phyloP scores from a whole-genome alignment of 1,140 invertebrate genomes.

The Tetragonula clypearis region DNA sequence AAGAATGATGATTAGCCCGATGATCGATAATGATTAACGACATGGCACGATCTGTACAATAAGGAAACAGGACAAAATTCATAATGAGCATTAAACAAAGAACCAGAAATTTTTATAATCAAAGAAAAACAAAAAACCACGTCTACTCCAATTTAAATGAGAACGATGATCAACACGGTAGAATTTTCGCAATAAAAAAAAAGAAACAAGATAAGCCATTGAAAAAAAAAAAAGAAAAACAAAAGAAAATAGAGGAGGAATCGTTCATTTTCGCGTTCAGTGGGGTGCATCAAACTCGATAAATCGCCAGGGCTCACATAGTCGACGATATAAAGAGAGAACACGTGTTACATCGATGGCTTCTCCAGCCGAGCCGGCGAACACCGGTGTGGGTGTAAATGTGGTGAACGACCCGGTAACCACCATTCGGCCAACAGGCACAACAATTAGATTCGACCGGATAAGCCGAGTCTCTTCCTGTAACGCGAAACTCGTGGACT shows the following conservation, averaged over 20 bases:
- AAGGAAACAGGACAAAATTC: too few relatives aligned
- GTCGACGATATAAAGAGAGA: neutral
- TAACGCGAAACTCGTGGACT: constrained; percentile 72
- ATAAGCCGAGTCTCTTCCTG: constrained; percentile 69
- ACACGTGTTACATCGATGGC: constrained; percentile 14
- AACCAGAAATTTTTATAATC: too few relatives aligned
- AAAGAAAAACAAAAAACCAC: too few relatives aligned
- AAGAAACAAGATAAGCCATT: too few relatives aligned
- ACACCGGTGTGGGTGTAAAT: constrained; percentile 46
- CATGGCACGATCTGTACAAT: too few relatives aligned
- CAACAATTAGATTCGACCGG: constrained; percentile 74
- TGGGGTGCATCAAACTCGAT: constrained; percentile 27
- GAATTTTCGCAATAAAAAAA: too few relatives aligned
- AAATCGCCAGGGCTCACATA: constrained; percentile 30
- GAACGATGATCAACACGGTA: too few relatives aligned
- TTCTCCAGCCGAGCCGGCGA: neutral
- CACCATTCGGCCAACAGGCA: constrained; percentile 68
- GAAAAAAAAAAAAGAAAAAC: too few relatives aligned
- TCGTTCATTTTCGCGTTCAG: constrained; percentile 19
- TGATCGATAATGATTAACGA: too few relatives aligned
- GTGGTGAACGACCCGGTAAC: constrained; percentile 67
- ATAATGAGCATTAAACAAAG: too few relatives aligned
- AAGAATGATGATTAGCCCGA: too few relatives aligned
- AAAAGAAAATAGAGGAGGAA: neutral
- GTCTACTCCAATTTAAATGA: too few relatives aligned